phyloP scores from a whole-genome alignment of 1,140 invertebrate genomes.

The Zaprionus taronus region DNA sequence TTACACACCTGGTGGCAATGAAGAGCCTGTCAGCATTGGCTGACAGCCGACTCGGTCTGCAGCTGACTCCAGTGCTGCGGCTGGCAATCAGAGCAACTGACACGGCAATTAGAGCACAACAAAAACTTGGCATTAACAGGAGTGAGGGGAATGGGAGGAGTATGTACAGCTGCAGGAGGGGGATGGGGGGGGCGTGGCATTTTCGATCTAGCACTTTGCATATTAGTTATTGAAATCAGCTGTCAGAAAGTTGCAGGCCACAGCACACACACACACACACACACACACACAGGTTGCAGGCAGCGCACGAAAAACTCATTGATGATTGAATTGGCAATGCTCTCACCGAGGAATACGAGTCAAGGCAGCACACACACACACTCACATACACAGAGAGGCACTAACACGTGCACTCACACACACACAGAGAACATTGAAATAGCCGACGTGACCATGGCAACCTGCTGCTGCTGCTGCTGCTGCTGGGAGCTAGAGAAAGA shows the following conservation, averaged over 20 bases:
- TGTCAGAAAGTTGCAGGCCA: slow-evolving; percentile 74
- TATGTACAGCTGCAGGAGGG: background rate
- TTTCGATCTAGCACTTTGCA: slow-evolving; percentile 65
- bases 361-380: slow-evolving; percentile 14
- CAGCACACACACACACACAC: slow-evolving; percentile 21
- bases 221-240: slow-evolving; percentile 83
- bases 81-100: slow-evolving; percentile 72
- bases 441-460: slow-evolving; percentile 74
- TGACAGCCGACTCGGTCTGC: slow-evolving; percentile 32
- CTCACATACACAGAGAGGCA: slow-evolving; percentile 4
- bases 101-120: slow-evolving; percentile 76
- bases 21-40: slow-evolving; percentile 69
- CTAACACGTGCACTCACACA: slow-evolving; percentile 25
- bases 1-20: slow-evolving; percentile 47
- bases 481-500: slow-evolving; percentile 32
- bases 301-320: slow-evolving; percentile 59
- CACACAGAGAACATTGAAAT: slow-evolving; percentile 50
- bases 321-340: slow-evolving; percentile 69
- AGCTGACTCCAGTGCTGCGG: slow-evolving; percentile 46
- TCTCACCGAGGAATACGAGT: slow-evolving; percentile 41
- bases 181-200: slow-evolving; percentile 29
- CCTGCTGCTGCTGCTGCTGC: slow-evolving; percentile 41
- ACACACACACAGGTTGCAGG: slow-evolving; percentile 31
- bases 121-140: slow-evolving; percentile 34
- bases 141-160: background rate